Evolutionary conservation across 2,797 vertebrate species (phyloP).

Genomic region (Lutjanus argentimaculatus): DNA sequence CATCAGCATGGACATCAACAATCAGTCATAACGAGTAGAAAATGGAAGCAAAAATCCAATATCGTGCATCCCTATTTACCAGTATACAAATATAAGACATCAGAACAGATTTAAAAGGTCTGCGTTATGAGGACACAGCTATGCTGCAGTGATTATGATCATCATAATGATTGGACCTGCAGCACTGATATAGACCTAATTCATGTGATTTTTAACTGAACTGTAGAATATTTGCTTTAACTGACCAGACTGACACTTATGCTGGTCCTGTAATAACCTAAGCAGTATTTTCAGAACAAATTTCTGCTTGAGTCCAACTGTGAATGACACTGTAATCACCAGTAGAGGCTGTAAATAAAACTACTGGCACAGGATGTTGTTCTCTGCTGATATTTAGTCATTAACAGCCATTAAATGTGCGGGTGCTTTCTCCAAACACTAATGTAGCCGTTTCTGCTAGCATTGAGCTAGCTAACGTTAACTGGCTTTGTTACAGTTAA

Average conservation of each 20-base stretch:
- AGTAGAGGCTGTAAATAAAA: too few relatives aligned
- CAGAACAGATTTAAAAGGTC: background rate
- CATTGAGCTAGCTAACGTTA: slow-evolving; percentile 20
- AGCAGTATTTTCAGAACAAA: too few relatives aligned
- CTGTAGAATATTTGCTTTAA: background rate
- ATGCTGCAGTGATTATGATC: background rate
- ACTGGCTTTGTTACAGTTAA: background rate
- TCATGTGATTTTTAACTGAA: too few relatives aligned
- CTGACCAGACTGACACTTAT: background rate
- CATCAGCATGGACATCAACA: too few relatives aligned
- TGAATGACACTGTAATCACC: background rate
- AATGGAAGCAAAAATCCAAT: too few relatives aligned
- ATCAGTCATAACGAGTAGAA: too few relatives aligned
- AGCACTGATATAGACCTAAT: too few relatives aligned
- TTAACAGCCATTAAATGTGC: background rate
- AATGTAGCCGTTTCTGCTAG: slow-evolving; percentile 41
- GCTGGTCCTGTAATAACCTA: too few relatives aligned
- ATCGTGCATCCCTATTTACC: too few relatives aligned
- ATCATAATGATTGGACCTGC: background rate
- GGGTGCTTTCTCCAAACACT: background rate
- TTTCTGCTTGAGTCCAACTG: too few relatives aligned
- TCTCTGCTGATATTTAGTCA: background rate
- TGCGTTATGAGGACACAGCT: background rate
- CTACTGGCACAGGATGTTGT: fast-evolving
- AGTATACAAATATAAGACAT: too few relatives aligned